Evolutionary conservation across 2,888 invertebrate genomes (phyloP), one percentile per base, ranked within the genome.

Genomic region (Antheraea assamensis): DNA sequence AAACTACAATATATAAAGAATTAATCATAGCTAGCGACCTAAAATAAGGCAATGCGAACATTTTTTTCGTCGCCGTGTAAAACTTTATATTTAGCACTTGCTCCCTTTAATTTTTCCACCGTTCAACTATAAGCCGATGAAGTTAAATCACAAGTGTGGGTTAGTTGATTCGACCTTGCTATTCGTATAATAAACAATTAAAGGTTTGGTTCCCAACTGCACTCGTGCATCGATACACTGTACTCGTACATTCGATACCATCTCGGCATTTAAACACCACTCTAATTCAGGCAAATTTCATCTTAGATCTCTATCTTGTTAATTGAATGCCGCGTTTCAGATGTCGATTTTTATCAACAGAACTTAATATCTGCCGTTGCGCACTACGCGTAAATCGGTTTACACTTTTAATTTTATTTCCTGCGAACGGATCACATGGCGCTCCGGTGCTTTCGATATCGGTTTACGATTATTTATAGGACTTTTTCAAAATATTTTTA

Each of bases 301-400:
- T 81, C 82, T 81, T 81, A 81, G 86, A 86, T 87, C 81, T 76
- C 75, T 84, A 87, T 86, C 86, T 83, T 71, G 75, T 81, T 88
- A 87, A 88, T 88, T 86, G 85, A 87, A 86, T 82, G 82, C 82
- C 80, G 81, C 83, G 83, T 82, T 84, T 84, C 81, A 80, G 76
- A 77, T 79, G 78, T 80, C 78, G 82, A 84, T 86, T 81, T 76
- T 79, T 79, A 87, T 85, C 81, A 78, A 76, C 75, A 75, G 75
- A 79, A 80, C 78, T 78, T 79, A 78, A 76, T 79, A 79, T 78
- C 76, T 75, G 52, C 72, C 55, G 73, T 35, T 73, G 64, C 68
- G 72, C 72, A 73, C 74, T 74, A 73, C 74, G 76, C 74, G 73
- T 77, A 76, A 78, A 82, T 72, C 74, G 75, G 70, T 74, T 75